These are phyloP conservation scores for Apis dorsata DNA, from an alignment of 1,140 invertebrate species.

Conservation along the genomic window DNA sequence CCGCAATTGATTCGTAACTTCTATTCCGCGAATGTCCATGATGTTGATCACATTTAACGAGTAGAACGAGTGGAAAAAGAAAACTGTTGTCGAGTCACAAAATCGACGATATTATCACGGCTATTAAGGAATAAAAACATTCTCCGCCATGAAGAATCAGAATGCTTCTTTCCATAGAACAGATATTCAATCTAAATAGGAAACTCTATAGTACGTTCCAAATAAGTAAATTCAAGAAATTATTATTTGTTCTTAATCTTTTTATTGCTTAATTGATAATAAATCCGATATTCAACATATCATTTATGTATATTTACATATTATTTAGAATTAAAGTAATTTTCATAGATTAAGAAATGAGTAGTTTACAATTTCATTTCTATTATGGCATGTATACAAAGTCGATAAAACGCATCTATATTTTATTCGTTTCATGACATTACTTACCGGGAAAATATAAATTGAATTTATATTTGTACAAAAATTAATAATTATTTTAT, in stretches of 20 bases:
- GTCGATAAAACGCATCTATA: background rate
- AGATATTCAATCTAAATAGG: background rate
- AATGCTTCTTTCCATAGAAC: conserved; percentile 28
- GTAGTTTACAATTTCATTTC: background rate
- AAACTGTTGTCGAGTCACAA: conserved; percentile 18
- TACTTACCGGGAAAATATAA: background rate
- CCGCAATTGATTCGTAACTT: conserved; percentile 78
- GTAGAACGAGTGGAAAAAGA: background rate
- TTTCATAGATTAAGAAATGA: no score
- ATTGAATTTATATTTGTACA: background rate
- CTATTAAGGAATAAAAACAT: conserved; percentile 61
- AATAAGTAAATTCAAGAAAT: background rate
- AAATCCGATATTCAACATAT: background rate
- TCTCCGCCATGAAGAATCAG: conserved; percentile 62
- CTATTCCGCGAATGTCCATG: conserved; percentile 77
- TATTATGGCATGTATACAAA: background rate
- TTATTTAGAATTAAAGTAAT: background rate
- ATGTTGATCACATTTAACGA: conserved; percentile 35
- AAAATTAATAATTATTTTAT: background rate
- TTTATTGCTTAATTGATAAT: background rate
- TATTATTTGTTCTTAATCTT: no score
- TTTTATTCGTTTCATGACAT: background rate
- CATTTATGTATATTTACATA: background rate
- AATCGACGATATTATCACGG: conserved; percentile 41
- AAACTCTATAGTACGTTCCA: background rate